Evolutionary conservation across 92 coral and sea anemone species (phyloP), one percentile per base, ranked within the genome.

Genomic region (Porites lobata): DNA sequence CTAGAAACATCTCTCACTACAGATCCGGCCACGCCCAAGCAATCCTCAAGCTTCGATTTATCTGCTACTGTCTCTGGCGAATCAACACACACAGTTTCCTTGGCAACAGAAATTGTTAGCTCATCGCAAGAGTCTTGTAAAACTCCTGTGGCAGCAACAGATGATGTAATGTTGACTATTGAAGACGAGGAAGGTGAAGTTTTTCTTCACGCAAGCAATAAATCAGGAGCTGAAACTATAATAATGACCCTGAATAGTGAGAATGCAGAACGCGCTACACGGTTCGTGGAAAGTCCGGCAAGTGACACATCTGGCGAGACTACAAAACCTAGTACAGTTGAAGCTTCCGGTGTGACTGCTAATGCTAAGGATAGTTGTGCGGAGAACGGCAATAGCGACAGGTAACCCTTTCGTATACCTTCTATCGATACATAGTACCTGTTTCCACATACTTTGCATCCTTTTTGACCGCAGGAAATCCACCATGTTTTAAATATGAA

Each of bases 101-200:
- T 53, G 77, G n/a, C 3, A 81, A 56, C 68, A 0, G 58, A 81
- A 18, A n/a, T 47, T 26, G 57, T 54, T 15, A 47, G 50, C 50
- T 69, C 77, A 21, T 81, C 77, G 0, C 54, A 67, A 69, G 69
- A 81, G 38, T 56, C 69, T 9, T 81, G 77, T 19, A 81, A 81
- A 51, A 56, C 63, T 13, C 77, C 86, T 13, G 86, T 81, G 32
- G 86, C 77, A 6, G 68, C 77, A 17, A 62, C 32, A 7, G 24
- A 69, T 69, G 86, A 81, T 19, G 77, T 69, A n/a, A 57, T 56
- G 1, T 69, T 81, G 56, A 54, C 69, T 18, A 81, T 69, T 8
- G 77, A 81, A 12, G 77, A 54, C 8, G 59, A 81, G 1, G 76
- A 56, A 0, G 83, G 43, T 7, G 43, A 69, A 8, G 57, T 26